Base-by-base conservation (phyloP, 2,797 vertebrate genomes). In the Loriculus beryllinus region DNA sequence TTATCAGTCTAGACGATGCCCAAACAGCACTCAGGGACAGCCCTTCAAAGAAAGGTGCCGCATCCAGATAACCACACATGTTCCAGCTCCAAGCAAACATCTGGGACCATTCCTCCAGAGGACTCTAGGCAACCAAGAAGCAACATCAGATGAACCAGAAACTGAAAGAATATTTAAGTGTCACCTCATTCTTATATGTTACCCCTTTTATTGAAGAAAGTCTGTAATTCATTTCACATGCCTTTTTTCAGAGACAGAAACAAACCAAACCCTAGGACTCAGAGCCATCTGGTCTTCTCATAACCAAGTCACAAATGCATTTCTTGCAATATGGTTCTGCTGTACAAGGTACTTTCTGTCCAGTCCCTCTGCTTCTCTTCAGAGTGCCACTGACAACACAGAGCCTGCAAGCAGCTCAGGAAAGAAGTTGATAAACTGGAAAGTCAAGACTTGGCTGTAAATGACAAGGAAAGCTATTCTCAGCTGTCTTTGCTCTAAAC, bases 351-450 rank as follows among this genome's bases (percentile, higher is more conserved):
- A 21, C 52, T 64, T 92, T 75, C 65, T 88, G 85, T 52, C 64
- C 79, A 74, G 56, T 14, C 26, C 47, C 51, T 72, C 42, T 75
- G 67, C 15, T 88, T 16, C 65, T 83, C 37, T 68, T 82, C 57
- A 16, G 51, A 52, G 37, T 81, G 39, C 49, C 79, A 18, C 14
- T 69, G 71, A 89, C 71, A 92, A 52, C 68, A 90, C 33, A 62
- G 25, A 49, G 60, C 20, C 33, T 76, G 42, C 31, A 42, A 80
- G 52, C 59, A 76, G 74, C 59, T 71, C 57, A 26, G 52, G 39
- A 51, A 92, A 94, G 71, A 75, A 93, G 82, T 0, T 71, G 87
- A 92, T 70, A 52, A 93, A 88, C 91, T 86, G 93, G 82, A 83
- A 92, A 91, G 62, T 87, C 91, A 72, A 54, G 67, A 62, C 29